Evolutionary conservation across 1,140 invertebrate genomes (phyloP).

Genomic region (Lithobius niger): DNA sequence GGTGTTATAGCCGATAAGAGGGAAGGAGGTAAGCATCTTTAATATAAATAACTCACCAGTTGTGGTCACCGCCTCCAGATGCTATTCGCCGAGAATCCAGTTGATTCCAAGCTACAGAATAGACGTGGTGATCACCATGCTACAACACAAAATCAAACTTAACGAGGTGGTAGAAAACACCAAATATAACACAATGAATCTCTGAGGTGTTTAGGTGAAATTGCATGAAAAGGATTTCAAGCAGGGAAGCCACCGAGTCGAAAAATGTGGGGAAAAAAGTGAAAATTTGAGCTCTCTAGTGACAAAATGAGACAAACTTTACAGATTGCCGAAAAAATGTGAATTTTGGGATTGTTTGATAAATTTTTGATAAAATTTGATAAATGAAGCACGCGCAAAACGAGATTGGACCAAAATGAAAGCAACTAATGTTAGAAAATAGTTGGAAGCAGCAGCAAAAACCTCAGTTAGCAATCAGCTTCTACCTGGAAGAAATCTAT

Average conservation of each 20-base stretch:
- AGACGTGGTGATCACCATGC: conserved; percentile 29
- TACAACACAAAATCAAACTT: conserved; percentile 8
- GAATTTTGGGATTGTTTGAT: too few relatives aligned
- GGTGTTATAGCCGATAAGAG: too few relatives aligned
- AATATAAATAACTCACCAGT: conserved; percentile 26
- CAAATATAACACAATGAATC: neutral
- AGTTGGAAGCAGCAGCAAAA: too few relatives aligned
- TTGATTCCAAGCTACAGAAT: conserved; percentile 35
- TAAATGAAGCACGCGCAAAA: too few relatives aligned
- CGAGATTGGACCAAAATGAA: too few relatives aligned
- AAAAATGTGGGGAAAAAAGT: neutral
- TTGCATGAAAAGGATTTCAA: neutral
- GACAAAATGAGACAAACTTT: neutral
- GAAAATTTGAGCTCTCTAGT: neutral
- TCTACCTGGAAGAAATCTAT: too few relatives aligned
- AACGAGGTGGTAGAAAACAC: neutral
- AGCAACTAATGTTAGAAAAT: too few relatives aligned
- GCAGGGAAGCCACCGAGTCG: neutral
- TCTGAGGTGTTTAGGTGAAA: neutral
- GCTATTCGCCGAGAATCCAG: conserved; percentile 34
- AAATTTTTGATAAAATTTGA: too few relatives aligned
- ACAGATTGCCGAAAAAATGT: neutral
- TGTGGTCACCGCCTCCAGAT: conserved; percentile 31
- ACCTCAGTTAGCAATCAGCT: too few relatives aligned
- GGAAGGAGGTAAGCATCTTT: neutral